Conservation (phyloP, 2,113 vertebrate species). For the Calcarius ornatus region DNA sequence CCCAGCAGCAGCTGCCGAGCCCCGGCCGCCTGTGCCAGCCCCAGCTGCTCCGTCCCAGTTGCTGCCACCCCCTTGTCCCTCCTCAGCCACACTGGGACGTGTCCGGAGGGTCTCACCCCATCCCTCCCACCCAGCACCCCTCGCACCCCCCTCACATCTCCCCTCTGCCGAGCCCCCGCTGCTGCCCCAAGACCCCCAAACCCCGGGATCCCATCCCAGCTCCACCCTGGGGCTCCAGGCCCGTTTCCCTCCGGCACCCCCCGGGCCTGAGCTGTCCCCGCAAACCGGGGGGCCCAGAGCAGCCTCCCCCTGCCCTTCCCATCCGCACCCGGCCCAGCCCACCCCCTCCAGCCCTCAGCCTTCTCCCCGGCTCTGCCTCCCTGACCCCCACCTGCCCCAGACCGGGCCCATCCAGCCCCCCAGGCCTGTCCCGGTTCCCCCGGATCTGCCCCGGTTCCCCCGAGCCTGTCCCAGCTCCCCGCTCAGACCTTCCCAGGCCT, state of each 20-base stretch:
- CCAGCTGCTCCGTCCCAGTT: constrained; percentile 12
- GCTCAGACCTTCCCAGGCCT: too few species aligned
- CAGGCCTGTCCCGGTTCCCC: too few species aligned
- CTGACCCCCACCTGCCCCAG: too few species aligned
- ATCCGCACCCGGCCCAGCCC: too few species aligned
- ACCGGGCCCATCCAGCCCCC: too few species aligned
- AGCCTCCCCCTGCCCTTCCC: background rate
- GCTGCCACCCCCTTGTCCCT: background rate
- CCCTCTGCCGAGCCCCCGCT: background rate
- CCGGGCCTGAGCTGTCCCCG: background rate
- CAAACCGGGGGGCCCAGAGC: too few species aligned
- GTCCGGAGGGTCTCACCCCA: background rate
- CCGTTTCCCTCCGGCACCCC: too few species aligned
- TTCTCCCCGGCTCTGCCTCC: too few species aligned
- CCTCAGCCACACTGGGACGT: fast-evolving
- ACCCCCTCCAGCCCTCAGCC: background rate
- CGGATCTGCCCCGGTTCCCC: too few species aligned
- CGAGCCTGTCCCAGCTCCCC: too few species aligned
- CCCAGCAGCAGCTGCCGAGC: background rate
- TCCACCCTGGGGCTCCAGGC: background rate
- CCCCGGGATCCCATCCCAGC: too few species aligned
- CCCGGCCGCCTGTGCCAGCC: fast-evolving
- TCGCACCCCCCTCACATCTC: background rate
- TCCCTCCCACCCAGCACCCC: background rate
- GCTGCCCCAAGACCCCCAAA: background rate